Base-by-base conservation (phyloP, 1,140 invertebrate species). In the Sycophila sp. region DNA sequence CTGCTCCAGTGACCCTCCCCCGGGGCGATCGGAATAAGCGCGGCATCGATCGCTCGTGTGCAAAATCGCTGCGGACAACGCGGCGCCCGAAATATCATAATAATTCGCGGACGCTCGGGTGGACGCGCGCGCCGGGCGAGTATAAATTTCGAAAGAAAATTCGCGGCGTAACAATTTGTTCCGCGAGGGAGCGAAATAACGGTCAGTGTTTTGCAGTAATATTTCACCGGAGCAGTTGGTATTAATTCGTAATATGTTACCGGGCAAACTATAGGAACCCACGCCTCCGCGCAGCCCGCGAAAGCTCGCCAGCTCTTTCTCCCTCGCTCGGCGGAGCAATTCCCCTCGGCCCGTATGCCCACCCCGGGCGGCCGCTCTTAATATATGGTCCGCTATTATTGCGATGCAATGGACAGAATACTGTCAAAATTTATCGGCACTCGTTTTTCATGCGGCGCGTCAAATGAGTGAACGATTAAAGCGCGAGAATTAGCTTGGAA, bases 211-310 rank as follows among this genome's bases (percentile, higher is more conserved):
- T 86, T 85, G 82, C 81, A 85, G 85, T 83, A 85, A 86, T 85
- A 86, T 86, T 86, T 86, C 84, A 86, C 82, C 79, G 83, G 79
- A 85, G 84, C 84, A 86, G 85, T 86, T 85, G 85, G 84, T 86
- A 86, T 86, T 86, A 86, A 86, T 85, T 85, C 83, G 85, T 86
- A 86, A 86, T 86, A 86, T 86, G 85, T 86, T 86, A 85, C 82
- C 80, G 80, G 73, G 79, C 78, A 84, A 86, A 86, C 85, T 85
- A 84, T 86, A 85, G 78, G 81, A 82, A 84, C 82, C 79, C 78
- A 75, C 76, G 81, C 75, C 72, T 73, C 53, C 75, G 68, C 58
- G 74, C 62, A 53, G 49, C 32, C 55, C 74, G 51, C 55, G 34
- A 42, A 30, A 32, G 22, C 53, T 34, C 13, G 28, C 51, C 30